phyloP scores from a whole-genome alignment of 1,140 invertebrate species.

The Nebria ingens region DNA sequence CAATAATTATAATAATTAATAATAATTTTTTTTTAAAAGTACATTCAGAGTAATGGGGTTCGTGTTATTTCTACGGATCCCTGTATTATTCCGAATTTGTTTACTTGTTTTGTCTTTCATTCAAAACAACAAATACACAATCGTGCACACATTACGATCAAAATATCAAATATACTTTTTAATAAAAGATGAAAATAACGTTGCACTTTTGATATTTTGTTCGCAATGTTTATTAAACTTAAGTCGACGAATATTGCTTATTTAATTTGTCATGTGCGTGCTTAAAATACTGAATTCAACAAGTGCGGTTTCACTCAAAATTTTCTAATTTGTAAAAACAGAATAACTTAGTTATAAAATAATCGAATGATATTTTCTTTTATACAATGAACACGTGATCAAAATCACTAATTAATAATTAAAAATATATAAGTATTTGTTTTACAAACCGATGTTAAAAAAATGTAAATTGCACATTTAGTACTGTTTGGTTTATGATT shows the following conservation, averaged over 20 bases:
- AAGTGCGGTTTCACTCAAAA: constrained; percentile 3
- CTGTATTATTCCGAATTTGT: constrained; percentile 37
- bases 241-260: constrained; percentile 36
- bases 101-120: too few species aligned
- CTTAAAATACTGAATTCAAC: constrained; percentile 9
- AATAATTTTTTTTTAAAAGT: too few species aligned
- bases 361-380: not conserved
- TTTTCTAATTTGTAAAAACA: not conserved
- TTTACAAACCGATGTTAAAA: constrained; percentile 3
- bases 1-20: not conserved
- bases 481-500: not conserved
- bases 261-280: constrained; percentile 28
- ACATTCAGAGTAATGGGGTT: not conserved
- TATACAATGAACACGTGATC: not conserved
- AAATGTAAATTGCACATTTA: constrained; percentile 1
- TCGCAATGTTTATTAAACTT: too few species aligned
- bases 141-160: too few species aligned
- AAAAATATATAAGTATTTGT: not conserved
- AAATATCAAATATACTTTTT: too few species aligned
- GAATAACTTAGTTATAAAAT: constrained; percentile 2
- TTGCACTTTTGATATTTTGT: too few species aligned
- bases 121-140: too few species aligned
- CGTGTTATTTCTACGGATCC: constrained; percentile 17
- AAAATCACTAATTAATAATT: not conserved
- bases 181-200: too few species aligned